These are phyloP conservation scores for Cantharis rustica DNA, from an alignment of 2,888 invertebrate species.

Conservation along the genomic window DNA sequence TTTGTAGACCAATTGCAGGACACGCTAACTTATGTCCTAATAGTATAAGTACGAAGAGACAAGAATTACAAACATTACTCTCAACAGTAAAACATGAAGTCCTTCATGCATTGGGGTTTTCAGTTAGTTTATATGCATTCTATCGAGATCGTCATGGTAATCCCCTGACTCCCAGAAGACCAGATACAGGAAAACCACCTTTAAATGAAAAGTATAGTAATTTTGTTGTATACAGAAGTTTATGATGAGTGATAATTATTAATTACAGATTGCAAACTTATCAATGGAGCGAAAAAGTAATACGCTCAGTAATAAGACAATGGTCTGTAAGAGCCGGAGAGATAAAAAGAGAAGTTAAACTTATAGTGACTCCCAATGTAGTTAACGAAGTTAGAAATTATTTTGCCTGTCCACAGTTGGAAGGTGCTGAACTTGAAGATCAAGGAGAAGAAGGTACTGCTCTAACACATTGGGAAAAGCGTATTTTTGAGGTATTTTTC, in stretches of 20 bases:
- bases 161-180: conserved; percentile 80
- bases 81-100: conserved; percentile 99
- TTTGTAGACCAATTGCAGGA: conserved; percentile 90
- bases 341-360: conserved; percentile 49
- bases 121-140: conserved; percentile 95
- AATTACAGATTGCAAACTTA: conserved; percentile 79
- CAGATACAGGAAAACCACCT: conserved; percentile 86
- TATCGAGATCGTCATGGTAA: conserved; percentile 89
- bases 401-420: conserved; percentile 84
- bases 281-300: conserved; percentile 92
- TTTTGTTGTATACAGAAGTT: neutral
- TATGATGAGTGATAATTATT: neutral
- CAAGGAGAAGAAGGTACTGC: conserved; percentile 97
- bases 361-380: conserved; percentile 82
- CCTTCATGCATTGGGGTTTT: conserved; percentile 96
- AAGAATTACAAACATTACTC: conserved; percentile 87
- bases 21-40: conserved; percentile 98
- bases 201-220: conserved; percentile 81
- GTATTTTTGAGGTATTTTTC: conserved; percentile 84
- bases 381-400: conserved; percentile 84
- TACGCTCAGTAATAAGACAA: conserved; percentile 70
- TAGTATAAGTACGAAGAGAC: conserved; percentile 87
- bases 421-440: conserved; percentile 97
- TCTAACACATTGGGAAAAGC: conserved; percentile 98
- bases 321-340: conserved; percentile 53